A percentile compares a stretch with the other conserved stretches of the same genome.
phyloP scores from a whole-genome alignment of 2,113 vertebrate genomes.

The Eleginops maclovinus region DNA sequence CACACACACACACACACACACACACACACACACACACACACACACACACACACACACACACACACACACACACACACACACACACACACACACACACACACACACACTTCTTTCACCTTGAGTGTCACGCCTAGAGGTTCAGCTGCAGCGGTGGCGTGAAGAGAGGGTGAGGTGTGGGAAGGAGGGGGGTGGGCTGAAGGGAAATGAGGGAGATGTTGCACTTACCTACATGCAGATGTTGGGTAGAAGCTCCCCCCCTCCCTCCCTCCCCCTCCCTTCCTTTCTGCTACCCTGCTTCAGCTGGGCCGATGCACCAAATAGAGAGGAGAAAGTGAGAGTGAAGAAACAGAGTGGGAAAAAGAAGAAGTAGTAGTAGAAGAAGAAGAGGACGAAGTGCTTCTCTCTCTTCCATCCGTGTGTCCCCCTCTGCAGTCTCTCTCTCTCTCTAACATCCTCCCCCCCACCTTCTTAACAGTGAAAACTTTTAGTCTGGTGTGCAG shows the following conservation, averaged over 20 bases:
- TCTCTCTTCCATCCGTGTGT: slow-evolving; percentile 69
- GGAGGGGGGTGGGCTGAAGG: slow-evolving; percentile 36
- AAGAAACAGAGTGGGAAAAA: slow-evolving; percentile 51
- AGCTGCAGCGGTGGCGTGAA: slow-evolving; percentile 64
- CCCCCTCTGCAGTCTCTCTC: slow-evolving; percentile 79
- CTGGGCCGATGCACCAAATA: slow-evolving; percentile 76
- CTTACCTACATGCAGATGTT: slow-evolving; percentile 79
- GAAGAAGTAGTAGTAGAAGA: slow-evolving; percentile 47
- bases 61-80: slow-evolving; percentile 46
- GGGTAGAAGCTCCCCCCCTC: slow-evolving; percentile 33
- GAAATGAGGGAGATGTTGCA: slow-evolving; percentile 68
- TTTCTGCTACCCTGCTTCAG: slow-evolving; percentile 46
- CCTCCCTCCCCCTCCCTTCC: neutral
- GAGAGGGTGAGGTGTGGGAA: slow-evolving; percentile 33
- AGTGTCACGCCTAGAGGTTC: slow-evolving; percentile 74
- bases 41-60: slow-evolving; percentile 2
- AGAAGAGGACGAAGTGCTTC: slow-evolving; percentile 47
- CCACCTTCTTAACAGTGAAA: slow-evolving; percentile 64
- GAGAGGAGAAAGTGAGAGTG: slow-evolving; percentile 57
- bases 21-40: slow-evolving; percentile 38
- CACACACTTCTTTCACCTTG: slow-evolving; percentile 77
- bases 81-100: slow-evolving; percentile 46
- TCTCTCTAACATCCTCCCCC: slow-evolving; percentile 33
- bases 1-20: slow-evolving; percentile 30
- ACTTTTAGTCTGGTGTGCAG: slow-evolving; percentile 74